phyloP scores from a whole-genome alignment of 2,888 invertebrate species.

The Hyposoter didymator region DNA sequence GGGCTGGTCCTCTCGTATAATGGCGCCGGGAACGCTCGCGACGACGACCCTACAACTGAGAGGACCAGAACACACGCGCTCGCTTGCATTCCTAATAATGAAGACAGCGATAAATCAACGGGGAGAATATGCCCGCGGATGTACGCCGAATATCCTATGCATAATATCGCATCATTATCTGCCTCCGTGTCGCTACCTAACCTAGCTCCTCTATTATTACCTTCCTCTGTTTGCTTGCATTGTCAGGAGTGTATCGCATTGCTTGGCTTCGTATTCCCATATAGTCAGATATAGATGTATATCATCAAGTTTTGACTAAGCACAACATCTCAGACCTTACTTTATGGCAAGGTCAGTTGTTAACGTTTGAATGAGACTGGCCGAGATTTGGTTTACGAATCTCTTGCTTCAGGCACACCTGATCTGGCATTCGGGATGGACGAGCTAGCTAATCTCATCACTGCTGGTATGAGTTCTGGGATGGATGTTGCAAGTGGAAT shows the following conservation, averaged over 20 bases:
- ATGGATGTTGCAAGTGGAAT: not conserved
- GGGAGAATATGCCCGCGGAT: constrained; percentile 84
- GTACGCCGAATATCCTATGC: constrained; percentile 84
- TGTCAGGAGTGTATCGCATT: constrained; percentile 58
- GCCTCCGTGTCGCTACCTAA: constrained; percentile 72
- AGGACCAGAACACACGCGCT: constrained; percentile 72
- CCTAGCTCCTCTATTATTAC: constrained; percentile 58
- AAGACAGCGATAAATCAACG: constrained; percentile 84
- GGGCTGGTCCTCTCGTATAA: constrained; percentile 72
- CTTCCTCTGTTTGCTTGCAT: constrained; percentile 59
- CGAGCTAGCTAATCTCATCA: not conserved
- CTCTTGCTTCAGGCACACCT: not conserved
- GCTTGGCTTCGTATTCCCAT: constrained; percentile 40
- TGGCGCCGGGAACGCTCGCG: constrained; percentile 67
- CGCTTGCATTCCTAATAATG: constrained; percentile 84
- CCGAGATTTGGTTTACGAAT: not conserved
- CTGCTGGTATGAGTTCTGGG: not conserved
- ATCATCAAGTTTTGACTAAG: constrained; percentile 25
- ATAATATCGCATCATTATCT: constrained; percentile 84
- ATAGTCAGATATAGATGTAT: constrained; percentile 36
- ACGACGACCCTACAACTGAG: constrained; percentile 59
- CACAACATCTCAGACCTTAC: constrained; percentile 53
- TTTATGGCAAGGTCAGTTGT: not conserved
- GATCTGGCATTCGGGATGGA: not conserved
- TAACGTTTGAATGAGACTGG: not conserved